Evolutionary conservation across 2,888 invertebrate genomes (phyloP), one percentile per base, ranked within the genome.

Genomic region (Hirudinaria manillensis): DNA sequence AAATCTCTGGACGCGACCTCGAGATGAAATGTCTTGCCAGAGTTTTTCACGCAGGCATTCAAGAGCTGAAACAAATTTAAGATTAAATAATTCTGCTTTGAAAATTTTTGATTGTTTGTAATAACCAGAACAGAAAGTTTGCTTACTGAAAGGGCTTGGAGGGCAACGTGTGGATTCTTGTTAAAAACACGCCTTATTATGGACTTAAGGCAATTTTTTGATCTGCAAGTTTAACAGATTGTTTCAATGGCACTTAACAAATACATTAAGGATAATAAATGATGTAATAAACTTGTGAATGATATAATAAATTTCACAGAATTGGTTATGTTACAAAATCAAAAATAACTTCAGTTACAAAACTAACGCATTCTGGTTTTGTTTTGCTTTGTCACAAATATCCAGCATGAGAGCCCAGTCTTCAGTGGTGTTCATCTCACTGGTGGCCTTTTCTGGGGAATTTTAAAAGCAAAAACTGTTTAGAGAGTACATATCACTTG

Each of bases 1-100:
- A 98, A 98, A 80, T 97, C 95, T 80, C 95, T 89, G 2, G 95
- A 95, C n/a, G 96, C 94, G 77, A 97, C 91, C 88, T 97, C 97
- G 80, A 95, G 88, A 83, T 93, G 93, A 86, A 98, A 97, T 67
- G 88, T 87, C 83, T 91, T 91, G 16, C 96, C 95, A 87, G 95
- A 95, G 87, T 99, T 99, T 85, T 91, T 93, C 72, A 94, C 91
- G 87, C 95, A 94, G 0, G 97, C 94, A 88, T 98, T 96, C 79
- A 98, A 86, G 67, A 93, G 85, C 90, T 92, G 76, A 76, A 56
- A 51, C 72, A 74, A 27, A 38, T 56, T 29, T 6, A 66, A 53
- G n/a, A 51, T 24, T 34, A 21, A 1, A 68, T 53, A 51, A 66
- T 3, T 21, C 21, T 16, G 79, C 10, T 61, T 29, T 61, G 1